Evolutionary conservation across 2,113 vertebrate species (phyloP).

Genomic region (Syrrhaptes paradoxus): DNA sequence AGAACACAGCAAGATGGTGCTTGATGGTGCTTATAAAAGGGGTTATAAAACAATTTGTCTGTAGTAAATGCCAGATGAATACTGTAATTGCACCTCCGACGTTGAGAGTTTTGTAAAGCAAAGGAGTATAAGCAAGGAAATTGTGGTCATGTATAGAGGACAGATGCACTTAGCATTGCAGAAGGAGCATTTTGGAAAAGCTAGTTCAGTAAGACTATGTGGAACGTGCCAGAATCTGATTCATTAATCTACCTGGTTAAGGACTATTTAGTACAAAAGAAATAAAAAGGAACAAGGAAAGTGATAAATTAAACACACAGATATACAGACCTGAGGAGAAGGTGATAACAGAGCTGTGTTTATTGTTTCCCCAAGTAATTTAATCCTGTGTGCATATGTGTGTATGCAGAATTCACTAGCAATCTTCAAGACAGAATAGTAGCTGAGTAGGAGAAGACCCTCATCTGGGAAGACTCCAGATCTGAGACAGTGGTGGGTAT

Average conservation of each 20-base stretch:
- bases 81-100: neutral
- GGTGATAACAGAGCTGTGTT: neutral
- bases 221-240: neutral
- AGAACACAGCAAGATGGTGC: neutral
- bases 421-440: neutral
- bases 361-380: neutral
- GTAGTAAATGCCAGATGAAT: neutral
- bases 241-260: neutral
- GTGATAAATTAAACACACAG: neutral
- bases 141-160: neutral
- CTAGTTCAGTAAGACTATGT: neutral
- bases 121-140: neutral
- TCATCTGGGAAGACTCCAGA: neutral
- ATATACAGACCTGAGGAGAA: neutral
- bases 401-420: neutral
- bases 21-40: neutral
- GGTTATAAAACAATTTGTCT: conserved; percentile 17
- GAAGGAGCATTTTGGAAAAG: neutral
- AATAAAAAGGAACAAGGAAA: neutral
- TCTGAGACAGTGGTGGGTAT: neutral
- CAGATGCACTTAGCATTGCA: neutral
- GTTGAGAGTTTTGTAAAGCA: neutral
- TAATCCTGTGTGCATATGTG: neutral
- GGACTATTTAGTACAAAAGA: neutral
- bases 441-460: neutral